phyloP scores from a whole-genome alignment of 2,797 vertebrate species.

The Myioborus melanocephalus region DNA sequence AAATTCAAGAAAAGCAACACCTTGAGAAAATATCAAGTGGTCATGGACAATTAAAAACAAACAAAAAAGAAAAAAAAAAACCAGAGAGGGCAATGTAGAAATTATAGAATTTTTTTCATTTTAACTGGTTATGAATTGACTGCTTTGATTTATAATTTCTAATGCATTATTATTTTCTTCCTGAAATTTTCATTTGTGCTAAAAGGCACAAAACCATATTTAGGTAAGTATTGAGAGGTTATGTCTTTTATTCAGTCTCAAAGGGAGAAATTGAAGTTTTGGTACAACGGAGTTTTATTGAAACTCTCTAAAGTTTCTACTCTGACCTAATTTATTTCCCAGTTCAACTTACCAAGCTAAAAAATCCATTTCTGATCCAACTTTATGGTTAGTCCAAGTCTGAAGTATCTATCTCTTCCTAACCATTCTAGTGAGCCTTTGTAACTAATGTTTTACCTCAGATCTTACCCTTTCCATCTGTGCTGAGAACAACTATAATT shows the following conservation, averaged over 20 bases:
- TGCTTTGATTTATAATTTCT: not conserved
- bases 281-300: not conserved
- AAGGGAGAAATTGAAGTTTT: not conserved
- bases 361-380: not conserved
- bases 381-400: not conserved
- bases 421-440: not conserved
- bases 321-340: not conserved
- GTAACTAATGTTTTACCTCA: not conserved
- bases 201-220: not conserved
- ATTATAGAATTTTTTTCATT: fast-evolving
- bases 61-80: fast-evolving
- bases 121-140: not conserved
- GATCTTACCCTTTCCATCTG: not conserved
- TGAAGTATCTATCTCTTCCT: not conserved
- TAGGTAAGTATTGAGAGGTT: not conserved
- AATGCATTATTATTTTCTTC: not conserved
- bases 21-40: not conserved
- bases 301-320: not conserved
- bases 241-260: not conserved
- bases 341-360: not conserved
- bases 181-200: not conserved
- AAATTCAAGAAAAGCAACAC: not conserved
- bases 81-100: not conserved
- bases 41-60: not conserved
- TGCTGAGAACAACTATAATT: not conserved